Percentiles rank a stretch among this genome's conserved stretches.
Conservation (phyloP, 2,888 invertebrate genomes). For the Pyralis farinalis region DNA sequence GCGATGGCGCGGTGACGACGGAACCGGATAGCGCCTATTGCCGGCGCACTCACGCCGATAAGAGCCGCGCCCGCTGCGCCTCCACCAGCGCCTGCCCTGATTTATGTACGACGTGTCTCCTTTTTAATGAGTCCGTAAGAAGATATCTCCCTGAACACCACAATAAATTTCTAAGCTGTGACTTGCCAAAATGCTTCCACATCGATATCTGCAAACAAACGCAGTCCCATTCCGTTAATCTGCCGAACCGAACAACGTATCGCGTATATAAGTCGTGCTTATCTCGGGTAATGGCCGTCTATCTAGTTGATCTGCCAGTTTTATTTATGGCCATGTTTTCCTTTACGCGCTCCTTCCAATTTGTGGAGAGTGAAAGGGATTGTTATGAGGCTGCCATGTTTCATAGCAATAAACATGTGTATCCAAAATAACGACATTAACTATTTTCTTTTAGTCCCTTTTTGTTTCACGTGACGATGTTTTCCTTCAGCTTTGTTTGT, state of each 20-base stretch:
- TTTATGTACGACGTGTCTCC: conserved; percentile 80
- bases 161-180: conserved; percentile 73
- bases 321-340: conserved; percentile 80
- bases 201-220: conserved; percentile 77
- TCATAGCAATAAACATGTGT: conserved; percentile 79
- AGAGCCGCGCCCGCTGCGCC: conserved; percentile 35
- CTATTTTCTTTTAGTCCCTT: conserved; percentile 53
- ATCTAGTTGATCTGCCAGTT: conserved; percentile 79
- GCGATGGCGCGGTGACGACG: conserved; percentile 58
- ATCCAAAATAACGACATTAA: conserved; percentile 76
- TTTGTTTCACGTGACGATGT: conserved; percentile 49
- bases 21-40: conserved; percentile 80
- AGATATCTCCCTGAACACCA: conserved; percentile 73
- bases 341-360: conserved; percentile 79
- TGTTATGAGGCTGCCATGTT: conserved; percentile 79
- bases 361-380: conserved; percentile 80
- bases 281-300: conserved; percentile 77
- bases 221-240: conserved; percentile 73
- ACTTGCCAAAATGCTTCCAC: conserved; percentile 68
- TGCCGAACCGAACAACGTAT: conserved; percentile 65
- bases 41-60: conserved; percentile 68
- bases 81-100: conserved; percentile 58
- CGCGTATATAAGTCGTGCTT: conserved; percentile 75
- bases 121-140: conserved; percentile 80
- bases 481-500: conserved; percentile 36